Conservation (phyloP, 2,888 invertebrate genomes). For the Endotricha flammealis region DNA sequence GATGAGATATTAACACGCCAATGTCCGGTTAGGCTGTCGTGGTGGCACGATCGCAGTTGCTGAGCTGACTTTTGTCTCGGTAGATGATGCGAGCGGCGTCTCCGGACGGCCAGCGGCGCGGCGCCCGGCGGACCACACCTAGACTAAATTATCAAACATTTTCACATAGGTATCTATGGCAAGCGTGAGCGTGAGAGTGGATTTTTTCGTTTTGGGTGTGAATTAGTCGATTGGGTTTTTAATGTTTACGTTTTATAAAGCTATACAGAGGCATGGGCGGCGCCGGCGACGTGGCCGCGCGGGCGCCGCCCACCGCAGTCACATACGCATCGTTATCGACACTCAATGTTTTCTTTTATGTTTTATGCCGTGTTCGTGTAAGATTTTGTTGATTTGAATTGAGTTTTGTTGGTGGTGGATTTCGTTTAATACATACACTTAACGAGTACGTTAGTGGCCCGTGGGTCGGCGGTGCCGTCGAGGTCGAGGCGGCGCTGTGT, state of each 20-base stretch:
- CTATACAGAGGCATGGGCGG: constrained; percentile 71
- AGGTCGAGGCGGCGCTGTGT: constrained; percentile 53
- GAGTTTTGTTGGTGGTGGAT: constrained; percentile 79
- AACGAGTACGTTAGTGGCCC: constrained; percentile 42
- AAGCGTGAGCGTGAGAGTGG: constrained; percentile 79
- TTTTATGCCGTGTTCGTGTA: constrained; percentile 78
- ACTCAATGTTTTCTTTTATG: constrained; percentile 74
- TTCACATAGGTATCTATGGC: constrained; percentile 79
- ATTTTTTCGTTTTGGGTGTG: constrained; percentile 78
- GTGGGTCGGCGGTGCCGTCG: constrained; percentile 27
- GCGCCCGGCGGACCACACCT: constrained; percentile 72
- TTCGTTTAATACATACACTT: constrained; percentile 77
- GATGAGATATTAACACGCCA: constrained; percentile 7
- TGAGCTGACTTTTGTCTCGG: constrained; percentile 78
- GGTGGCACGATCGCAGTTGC: constrained; percentile 28
- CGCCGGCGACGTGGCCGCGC: constrained; percentile 48
- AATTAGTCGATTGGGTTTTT: constrained; percentile 79
- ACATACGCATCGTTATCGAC: constrained; percentile 72
- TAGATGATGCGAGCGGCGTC: constrained; percentile 75
- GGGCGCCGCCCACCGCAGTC: constrained; percentile 69
- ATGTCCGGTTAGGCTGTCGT: constrained; percentile 24
- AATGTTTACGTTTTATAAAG: constrained; percentile 75
- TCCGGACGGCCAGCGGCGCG: constrained; percentile 64
- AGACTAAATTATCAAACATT: constrained; percentile 75
- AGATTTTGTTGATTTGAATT: constrained; percentile 74